A percentile compares a stretch with the other conserved stretches of the same genome.
These are phyloP conservation scores for Desoria tigrina DNA, from an alignment of 2,888 invertebrate species.

Conservation along the genomic window DNA sequence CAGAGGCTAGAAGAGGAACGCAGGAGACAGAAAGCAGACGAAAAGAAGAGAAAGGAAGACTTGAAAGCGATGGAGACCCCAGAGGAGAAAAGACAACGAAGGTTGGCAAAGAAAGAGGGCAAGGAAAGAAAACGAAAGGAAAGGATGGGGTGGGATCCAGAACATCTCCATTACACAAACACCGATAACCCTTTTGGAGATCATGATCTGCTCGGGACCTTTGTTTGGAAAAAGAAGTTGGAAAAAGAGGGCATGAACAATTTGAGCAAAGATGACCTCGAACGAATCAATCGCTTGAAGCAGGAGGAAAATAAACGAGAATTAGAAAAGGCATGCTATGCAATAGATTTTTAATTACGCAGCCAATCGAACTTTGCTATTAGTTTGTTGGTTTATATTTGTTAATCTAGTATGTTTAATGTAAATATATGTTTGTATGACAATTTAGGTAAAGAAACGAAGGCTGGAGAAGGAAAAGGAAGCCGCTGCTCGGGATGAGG, in stretches of 20 bases:
- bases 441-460: constrained; percentile 75
- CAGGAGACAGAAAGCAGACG: constrained; percentile 66
- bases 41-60: constrained; percentile 69
- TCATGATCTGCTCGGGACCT: constrained; percentile 88
- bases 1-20: constrained; percentile 71
- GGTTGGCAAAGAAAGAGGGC: constrained; percentile 85
- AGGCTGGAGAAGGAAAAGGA: constrained; percentile 85
- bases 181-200: constrained; percentile 99
- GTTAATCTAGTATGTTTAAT: constrained; percentile 7
- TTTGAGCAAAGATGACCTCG: constrained; percentile 75
- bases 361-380: background rate
- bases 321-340: constrained; percentile 74
- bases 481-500: constrained; percentile 77
- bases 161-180: constrained; percentile 95
- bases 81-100: constrained; percentile 83
- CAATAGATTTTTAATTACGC: background rate
- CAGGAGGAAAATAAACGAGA: constrained; percentile 89
- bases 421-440: background rate
- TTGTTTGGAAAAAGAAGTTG: constrained; percentile 95
- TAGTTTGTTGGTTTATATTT: too few relatives aligned
- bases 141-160: constrained; percentile 96
- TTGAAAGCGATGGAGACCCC: constrained; percentile 90
- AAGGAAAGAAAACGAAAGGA: constrained; percentile 75
- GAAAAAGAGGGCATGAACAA: constrained; percentile 86
- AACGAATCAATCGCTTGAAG: constrained; percentile 78